phyloP scores from a whole-genome alignment of 1,140 invertebrate genomes.

The Phthorimaea operculella region DNA sequence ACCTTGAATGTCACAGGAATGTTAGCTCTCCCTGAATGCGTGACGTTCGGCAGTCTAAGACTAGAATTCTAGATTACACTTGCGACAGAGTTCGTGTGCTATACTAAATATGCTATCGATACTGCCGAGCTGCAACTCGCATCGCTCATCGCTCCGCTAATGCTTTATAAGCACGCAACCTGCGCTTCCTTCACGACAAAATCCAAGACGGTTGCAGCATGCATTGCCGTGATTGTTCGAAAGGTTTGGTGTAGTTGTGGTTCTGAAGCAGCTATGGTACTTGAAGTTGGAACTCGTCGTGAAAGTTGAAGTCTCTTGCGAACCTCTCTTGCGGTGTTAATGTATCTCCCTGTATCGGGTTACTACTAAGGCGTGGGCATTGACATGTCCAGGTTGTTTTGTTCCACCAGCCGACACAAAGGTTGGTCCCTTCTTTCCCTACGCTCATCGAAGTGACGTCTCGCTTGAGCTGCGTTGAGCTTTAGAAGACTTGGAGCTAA shows the following conservation, averaged over 20 bases:
- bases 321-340: slow-evolving; percentile 61
- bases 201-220: no score
- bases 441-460: slow-evolving; percentile 56
- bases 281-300: no score
- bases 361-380: slow-evolving; percentile 65
- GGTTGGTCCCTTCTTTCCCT: slow-evolving; percentile 49
- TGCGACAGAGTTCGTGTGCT: slow-evolving; percentile 33
- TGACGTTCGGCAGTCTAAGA: slow-evolving; percentile 44
- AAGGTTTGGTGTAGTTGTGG: no score
- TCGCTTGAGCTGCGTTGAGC: slow-evolving; percentile 53
- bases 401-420: slow-evolving; percentile 61
- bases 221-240: no score
- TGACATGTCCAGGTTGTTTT: slow-evolving; percentile 63
- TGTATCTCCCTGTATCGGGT: slow-evolving; percentile 61
- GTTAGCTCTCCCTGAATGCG: slow-evolving; percentile 25
- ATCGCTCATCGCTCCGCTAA: slow-evolving; percentile 54
- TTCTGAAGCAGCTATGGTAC: no score
- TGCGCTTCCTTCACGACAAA: slow-evolving; percentile 3
- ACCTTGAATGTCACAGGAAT: no score
- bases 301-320: slow-evolving; percentile 24
- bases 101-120: slow-evolving; percentile 23
- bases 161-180: slow-evolving; percentile 43
- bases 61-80: slow-evolving; percentile 40
- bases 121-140: slow-evolving; percentile 5
- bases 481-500: slow-evolving; percentile 27